A percentile compares a stretch with the other conserved stretches of the same genome.
Evolutionary conservation across 2,113 vertebrate genomes (phyloP).

Genomic region (Amphiprion ocellaris): DNA sequence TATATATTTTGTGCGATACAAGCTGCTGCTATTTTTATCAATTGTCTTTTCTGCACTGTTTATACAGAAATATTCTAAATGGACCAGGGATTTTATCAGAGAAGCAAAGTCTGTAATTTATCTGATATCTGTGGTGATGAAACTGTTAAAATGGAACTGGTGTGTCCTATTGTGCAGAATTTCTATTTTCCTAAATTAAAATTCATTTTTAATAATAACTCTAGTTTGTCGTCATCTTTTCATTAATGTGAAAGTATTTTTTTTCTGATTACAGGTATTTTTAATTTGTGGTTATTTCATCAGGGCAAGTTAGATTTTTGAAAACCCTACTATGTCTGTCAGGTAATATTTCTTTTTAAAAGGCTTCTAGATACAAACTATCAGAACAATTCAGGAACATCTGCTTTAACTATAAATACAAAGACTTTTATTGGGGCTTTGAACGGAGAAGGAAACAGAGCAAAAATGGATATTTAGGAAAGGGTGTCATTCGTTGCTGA

Average conservation of each 20-base stretch:
- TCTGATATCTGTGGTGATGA: constrained; percentile 61
- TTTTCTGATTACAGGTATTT: not conserved
- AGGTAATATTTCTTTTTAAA: not conserved
- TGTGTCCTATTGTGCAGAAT: constrained; percentile 64
- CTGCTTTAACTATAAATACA: constrained; percentile 18
- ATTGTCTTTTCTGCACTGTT: constrained; percentile 51
- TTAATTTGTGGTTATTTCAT: not conserved
- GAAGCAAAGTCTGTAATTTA: constrained; percentile 70
- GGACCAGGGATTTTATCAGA: constrained; percentile 53
- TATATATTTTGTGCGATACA: constrained; percentile 60
- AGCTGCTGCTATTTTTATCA: constrained; percentile 79
- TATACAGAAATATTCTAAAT: constrained; percentile 65
- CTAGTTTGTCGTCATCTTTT: constrained; percentile 43
- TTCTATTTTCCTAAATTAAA: constrained; percentile 86
- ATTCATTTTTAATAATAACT: constrained; percentile 61
- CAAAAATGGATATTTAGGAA: constrained; percentile 43
- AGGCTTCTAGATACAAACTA: too few relatives aligned
- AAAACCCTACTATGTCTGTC: not conserved
- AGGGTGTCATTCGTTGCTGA: constrained; percentile 72
- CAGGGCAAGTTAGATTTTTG: not conserved
- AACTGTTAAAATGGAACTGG: constrained; percentile 55
- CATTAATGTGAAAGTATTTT: not conserved
- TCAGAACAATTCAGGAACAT: not conserved
- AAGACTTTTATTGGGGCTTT: constrained; percentile 15
- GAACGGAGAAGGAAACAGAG: not conserved